Base-by-base conservation (phyloP, 2,888 invertebrate species). In the Epirrita christyi region DNA sequence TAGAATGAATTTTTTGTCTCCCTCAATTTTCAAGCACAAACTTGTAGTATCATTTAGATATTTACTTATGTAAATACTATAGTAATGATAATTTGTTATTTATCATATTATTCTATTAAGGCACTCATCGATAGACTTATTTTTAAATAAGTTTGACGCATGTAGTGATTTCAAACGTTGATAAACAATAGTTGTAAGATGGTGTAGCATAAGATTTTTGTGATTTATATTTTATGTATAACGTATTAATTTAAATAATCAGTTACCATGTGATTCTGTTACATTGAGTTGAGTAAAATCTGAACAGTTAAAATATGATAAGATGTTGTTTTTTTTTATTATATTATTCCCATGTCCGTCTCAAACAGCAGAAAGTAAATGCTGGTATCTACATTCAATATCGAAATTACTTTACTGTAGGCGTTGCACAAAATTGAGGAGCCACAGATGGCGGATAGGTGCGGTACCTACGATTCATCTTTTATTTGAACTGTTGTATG, bases 251-350 rank as follows among this genome's bases (percentile, higher is more conserved):
- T 89, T 88, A 88, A n/a, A 89, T 75, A 64, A 81, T 85, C 78
- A 91, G 90, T 91, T 91, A 92, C 89, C 90, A 88, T 80, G 83
- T 75, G 73, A 83, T 78, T 91, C 84, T 91, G 89, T 92, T 90
- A 80, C 72, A 83, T 82, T 87, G 78, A 84, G 78, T 87, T 88
- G 87, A 92, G 91, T 92, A 92, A 92, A 91, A 79, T 81, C 76
- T 81, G 82, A 83, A 79, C 76, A 84, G 82, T 85, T 83, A 85
- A 59, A 83, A 84, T 83, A 81, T 68, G 78, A 86, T 81, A 75
- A 83, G 78, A 78, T 67, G 89, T 90, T 90, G 91, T 91, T 91
- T 91, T 89, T 76, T 85, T 91, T 88, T n/a, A n/a, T 72, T 58
- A 69, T 68, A 75, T 77, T 70, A 77, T 81, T 80, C 87, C 88